Conservation (phyloP, 2,113 vertebrate species). For the Xyliphius kryptos region DNA sequence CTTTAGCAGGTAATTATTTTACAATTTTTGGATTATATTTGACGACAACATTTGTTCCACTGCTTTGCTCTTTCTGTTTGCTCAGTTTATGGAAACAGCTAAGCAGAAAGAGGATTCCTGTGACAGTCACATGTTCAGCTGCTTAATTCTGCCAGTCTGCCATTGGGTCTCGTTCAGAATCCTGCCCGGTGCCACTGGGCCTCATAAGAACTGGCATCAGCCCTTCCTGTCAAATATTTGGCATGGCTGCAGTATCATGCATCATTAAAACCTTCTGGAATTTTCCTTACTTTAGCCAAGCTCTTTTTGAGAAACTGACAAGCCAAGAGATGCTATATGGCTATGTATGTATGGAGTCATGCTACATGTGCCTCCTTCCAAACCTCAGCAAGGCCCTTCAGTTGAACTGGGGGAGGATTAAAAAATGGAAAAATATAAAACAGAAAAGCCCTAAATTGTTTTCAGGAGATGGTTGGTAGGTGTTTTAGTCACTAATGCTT, state of each 20-base stretch:
- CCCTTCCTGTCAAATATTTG: conserved; percentile 54
- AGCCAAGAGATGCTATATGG: too few relatives aligned
- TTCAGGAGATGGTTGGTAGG: conserved; percentile 39
- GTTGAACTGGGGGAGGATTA: conserved; percentile 8
- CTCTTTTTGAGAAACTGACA: too few relatives aligned
- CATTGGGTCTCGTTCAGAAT: conserved; percentile 49
- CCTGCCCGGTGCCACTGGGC: conserved; percentile 54
- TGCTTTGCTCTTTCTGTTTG: conserved; percentile 44
- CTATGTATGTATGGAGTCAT: conserved; percentile 11
- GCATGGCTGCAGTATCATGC: conserved; percentile 22
- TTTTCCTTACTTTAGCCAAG: conserved; percentile 25
- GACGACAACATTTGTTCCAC: conserved; percentile 9
- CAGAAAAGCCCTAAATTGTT: conserved; percentile 33
- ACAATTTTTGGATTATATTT: too few relatives aligned
- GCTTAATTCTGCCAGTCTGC: conserved; percentile 57
- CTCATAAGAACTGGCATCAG: conserved; percentile 44
- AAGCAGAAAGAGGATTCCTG: conserved; percentile 58
- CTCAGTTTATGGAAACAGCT: conserved; percentile 58
- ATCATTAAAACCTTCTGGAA: conserved; percentile 42
- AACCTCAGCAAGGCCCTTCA: conserved; percentile 20
- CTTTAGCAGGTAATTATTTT: too few relatives aligned
- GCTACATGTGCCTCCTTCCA: conserved; percentile 20
- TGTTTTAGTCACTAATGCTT: conserved; percentile 50
- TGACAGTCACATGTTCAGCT: conserved; percentile 62
- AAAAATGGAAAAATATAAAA: conserved; percentile 16